Conservation (phyloP, 2,888 invertebrate species). For the Trichopoda pennipes region DNA sequence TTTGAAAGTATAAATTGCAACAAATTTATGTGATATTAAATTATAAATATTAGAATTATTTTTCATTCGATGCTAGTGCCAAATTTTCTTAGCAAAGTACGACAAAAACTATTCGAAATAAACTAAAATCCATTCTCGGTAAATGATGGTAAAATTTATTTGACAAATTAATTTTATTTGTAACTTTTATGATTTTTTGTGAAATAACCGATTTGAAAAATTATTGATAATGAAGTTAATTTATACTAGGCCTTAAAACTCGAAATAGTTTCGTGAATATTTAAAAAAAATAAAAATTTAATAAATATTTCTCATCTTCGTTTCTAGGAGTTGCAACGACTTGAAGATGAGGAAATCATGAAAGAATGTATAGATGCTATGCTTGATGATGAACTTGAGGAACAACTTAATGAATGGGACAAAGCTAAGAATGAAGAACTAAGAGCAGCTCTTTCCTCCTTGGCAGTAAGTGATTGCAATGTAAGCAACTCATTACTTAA, state of each 20-base stretch:
- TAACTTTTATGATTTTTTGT: too few relatives aligned
- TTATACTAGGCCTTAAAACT: too few relatives aligned
- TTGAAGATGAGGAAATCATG: conserved; percentile 93
- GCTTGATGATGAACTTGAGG: conserved; percentile 87
- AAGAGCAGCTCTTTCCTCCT: conserved; percentile 79
- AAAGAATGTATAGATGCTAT: conserved; percentile 93
- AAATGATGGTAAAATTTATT: too few relatives aligned
- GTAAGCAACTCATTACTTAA: conserved; percentile 88
- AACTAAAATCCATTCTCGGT: too few relatives aligned
- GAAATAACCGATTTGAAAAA: too few relatives aligned
- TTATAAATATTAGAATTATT: background rate
- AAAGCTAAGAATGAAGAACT: conserved; percentile 79
- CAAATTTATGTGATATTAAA: background rate
- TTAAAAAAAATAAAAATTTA: background rate
- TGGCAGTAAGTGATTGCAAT: conserved; percentile 78
- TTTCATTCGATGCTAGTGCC: too few relatives aligned
- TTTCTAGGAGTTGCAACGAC: conserved; percentile 89
- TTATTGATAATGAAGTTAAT: too few relatives aligned
- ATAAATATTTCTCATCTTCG: background rate
- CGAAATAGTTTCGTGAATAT: too few relatives aligned
- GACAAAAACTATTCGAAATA: too few relatives aligned
- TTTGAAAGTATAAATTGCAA: too few relatives aligned
- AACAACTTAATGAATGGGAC: conserved; percentile 80
- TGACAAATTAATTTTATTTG: too few relatives aligned
- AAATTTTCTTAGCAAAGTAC: too few relatives aligned